Percentiles rank a stretch among this genome's conserved stretches.
Evolutionary conservation across 2,113 vertebrate species (phyloP).

Genomic region (Gymnobelideus leadbeateri): DNA sequence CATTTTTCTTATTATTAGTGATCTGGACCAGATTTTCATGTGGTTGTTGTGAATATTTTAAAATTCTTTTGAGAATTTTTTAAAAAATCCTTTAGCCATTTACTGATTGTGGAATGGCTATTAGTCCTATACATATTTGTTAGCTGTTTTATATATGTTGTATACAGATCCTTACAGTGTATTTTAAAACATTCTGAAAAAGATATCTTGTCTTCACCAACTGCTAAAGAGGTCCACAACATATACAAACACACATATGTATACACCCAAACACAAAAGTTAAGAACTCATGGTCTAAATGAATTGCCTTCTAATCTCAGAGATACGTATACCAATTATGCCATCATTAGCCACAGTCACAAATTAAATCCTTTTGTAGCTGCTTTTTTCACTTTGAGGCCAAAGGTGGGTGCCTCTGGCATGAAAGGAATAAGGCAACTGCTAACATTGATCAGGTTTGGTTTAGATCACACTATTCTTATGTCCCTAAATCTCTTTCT

Average conservation of each 20-base stretch:
- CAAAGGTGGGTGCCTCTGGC: background rate
- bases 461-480: background rate
- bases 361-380: background rate
- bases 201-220: too few species aligned
- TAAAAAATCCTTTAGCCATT: background rate
- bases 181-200: too few species aligned
- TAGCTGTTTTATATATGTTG: too few species aligned
- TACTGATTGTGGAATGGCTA: too few species aligned
- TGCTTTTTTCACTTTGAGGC: background rate
- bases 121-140: too few species aligned
- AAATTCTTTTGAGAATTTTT: background rate
- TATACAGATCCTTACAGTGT: too few species aligned
- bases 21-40: background rate
- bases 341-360: rapidly evolving
- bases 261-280: too few species aligned
- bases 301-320: background rate
- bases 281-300: background rate
- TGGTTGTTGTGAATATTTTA: background rate
- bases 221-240: too few species aligned
- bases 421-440: background rate
- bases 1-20: background rate
- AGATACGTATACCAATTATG: background rate
- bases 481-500: background rate
- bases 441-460: background rate
- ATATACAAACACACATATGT: too few species aligned